Evolutionary conservation across 2,797 vertebrate genomes (phyloP).

Genomic region (Micropoecilia bifurca): DNA sequence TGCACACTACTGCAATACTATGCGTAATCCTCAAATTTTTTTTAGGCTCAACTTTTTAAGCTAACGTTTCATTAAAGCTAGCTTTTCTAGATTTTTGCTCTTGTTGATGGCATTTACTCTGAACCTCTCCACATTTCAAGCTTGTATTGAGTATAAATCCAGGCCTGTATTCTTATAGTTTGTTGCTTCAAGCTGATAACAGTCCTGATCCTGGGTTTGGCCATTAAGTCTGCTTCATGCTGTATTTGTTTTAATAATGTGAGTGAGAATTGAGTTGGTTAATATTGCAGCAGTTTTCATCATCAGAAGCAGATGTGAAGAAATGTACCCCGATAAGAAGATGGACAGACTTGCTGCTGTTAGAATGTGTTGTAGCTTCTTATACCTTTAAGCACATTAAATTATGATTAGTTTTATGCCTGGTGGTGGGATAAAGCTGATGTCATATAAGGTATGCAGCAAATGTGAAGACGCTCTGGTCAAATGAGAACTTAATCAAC

Average conservation of each 20-base stretch:
- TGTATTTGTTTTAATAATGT: constrained; percentile 45
- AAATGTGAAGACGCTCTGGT: background rate
- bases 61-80: constrained; percentile 46
- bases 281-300: constrained; percentile 42
- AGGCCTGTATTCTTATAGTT: constrained; percentile 50
- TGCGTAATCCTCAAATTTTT: background rate
- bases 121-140: constrained; percentile 2
- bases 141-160: constrained; percentile 56
- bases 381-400: background rate
- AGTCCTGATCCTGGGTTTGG: constrained; percentile 34
- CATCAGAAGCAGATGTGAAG: constrained; percentile 65
- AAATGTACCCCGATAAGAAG: constrained; percentile 4
- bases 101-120: background rate
- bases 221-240: constrained; percentile 33
- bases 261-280: constrained; percentile 28
- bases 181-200: background rate
- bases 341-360: constrained; percentile 15
- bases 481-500: background rate
- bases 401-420: background rate
- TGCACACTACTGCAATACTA: background rate
- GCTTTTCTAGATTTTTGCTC: constrained; percentile 10
- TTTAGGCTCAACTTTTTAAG: constrained; percentile 4
- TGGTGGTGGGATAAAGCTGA: background rate
- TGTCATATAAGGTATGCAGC: background rate
- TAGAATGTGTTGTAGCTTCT: background rate